Conservation (phyloP, 1,140 invertebrate genomes). For the Drosophila nigrodunni region DNA sequence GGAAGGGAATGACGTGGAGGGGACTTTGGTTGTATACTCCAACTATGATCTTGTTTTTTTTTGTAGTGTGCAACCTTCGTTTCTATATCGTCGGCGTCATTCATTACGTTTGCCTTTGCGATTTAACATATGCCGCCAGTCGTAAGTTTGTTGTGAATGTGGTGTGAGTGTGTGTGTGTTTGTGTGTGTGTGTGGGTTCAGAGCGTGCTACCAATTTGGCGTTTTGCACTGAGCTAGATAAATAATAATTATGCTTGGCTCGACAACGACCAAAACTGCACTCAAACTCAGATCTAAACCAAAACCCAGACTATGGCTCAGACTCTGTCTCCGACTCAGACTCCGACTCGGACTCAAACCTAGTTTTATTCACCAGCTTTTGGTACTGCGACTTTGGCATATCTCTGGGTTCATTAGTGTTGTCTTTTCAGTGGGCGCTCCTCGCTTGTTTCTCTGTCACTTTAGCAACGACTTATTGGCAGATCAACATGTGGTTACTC, state of each 20-base stretch:
- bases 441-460: slow-evolving; percentile 41
- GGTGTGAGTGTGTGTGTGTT: slow-evolving; percentile 5
- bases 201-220: slow-evolving; percentile 75
- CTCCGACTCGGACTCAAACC: slow-evolving; percentile 24
- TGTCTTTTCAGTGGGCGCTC: slow-evolving; percentile 71
- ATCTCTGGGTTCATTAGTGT: slow-evolving; percentile 76
- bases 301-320: background rate
- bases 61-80: slow-evolving; percentile 64
- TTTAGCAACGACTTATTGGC: slow-evolving; percentile 73
- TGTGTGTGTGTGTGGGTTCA: slow-evolving; percentile 65
- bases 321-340: slow-evolving; percentile 1
- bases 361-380: slow-evolving; percentile 43
- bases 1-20: background rate
- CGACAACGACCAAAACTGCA: slow-evolving; percentile 45
- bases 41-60: slow-evolving; percentile 66
- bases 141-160: slow-evolving; percentile 1
- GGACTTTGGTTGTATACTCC: slow-evolving; percentile 16
- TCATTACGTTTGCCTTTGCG: slow-evolving; percentile 79
- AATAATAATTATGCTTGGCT: slow-evolving; percentile 78
- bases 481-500: slow-evolving; percentile 49
- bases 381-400: slow-evolving; percentile 45
- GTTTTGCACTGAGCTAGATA: slow-evolving; percentile 71
- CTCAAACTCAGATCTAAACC: slow-evolving; percentile 11
- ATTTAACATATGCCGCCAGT: slow-evolving; percentile 69
- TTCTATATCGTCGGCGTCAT: slow-evolving; percentile 72